Evolutionary conservation across 2,113 vertebrate species (phyloP), one percentile per base, ranked within the genome.

Genomic region (Dissostichus mawsoni): DNA sequence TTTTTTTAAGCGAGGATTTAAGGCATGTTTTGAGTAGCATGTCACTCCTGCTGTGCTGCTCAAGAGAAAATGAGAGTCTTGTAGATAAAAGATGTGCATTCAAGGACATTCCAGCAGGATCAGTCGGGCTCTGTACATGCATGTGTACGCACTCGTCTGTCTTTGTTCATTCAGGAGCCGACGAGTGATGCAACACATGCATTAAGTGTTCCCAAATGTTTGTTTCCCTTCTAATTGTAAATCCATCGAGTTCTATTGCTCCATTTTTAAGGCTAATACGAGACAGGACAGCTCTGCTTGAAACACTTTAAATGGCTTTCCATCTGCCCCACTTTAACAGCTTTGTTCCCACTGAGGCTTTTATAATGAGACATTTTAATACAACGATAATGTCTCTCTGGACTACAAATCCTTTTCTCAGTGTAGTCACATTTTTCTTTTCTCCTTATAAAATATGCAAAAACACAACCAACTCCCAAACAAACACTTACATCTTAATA

Each of bases 261-360:
- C 69, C 14, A 73, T 86, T 77, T 86, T 82, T 78, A 82, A 65
- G 50, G 69, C 74, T 82, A 84, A 86, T 89, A 78, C 90, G 81
- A 82, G 70, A 80, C 68, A 52, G 25, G 64, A 75, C 74, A 78
- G 85, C 86, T 79, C 53, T 0, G 53, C 82, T 65, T 68, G 70
- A 47, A 76, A 56, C 75, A 67, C 56, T 81, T 85, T 85, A 76
- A 92, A 82, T 85, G 84, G 78, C 81, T 88, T 73, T 87, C 82
- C 81, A 89, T 90, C 88, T 92, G 90, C 84, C 87, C 85, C 76
- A 87, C 41, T 90, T 92, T 87, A 87, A 78, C 57, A 68, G 55
- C 80, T 83, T 85, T 77, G 44, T 64, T 87, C 76, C 89, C 77
- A 47, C 44, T 51, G 75, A 85, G 85, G 76, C 8, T 71, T 89